Evolutionary conservation across 2,888 invertebrate genomes (phyloP).

Genomic region (Drosophila bunnanda): DNA sequence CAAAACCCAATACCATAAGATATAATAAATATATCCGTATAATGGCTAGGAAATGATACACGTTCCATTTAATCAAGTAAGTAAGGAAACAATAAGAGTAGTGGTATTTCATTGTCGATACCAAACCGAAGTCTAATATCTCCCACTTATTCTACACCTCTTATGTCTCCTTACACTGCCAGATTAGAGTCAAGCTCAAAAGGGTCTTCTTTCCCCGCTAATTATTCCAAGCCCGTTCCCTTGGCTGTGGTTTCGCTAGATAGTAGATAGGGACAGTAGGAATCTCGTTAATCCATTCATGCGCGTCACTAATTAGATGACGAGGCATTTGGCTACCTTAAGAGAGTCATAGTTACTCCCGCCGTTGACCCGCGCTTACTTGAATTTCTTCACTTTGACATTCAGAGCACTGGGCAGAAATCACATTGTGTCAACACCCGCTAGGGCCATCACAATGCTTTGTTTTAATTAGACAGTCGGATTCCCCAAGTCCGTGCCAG

Average conservation of each 20-base stretch:
- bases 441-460: conserved; percentile 89
- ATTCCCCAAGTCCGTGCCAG: conserved; percentile 88
- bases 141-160: conserved; percentile 28
- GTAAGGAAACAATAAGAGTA: conserved; percentile 20
- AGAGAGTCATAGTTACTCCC: conserved; percentile 13
- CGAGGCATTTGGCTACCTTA: conserved; percentile 46
- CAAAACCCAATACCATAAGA: conserved; percentile 30
- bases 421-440: conserved; percentile 88
- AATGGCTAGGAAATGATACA: conserved; percentile 2
- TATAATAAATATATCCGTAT: conserved; percentile 9
- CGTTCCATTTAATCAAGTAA: conserved; percentile 25
- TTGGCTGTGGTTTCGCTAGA: conserved; percentile 19
- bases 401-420: conserved; percentile 86
- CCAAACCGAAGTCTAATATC: conserved; percentile 12
- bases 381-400: conserved; percentile 88
- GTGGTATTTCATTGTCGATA: conserved; percentile 28
- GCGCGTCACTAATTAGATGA: conserved; percentile 31
- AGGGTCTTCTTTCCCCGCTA: conserved; percentile 19
- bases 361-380: conserved; percentile 75
- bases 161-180: conserved; percentile 20
- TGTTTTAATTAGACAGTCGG: conserved; percentile 89
- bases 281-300: background rate
- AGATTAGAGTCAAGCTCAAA: conserved; percentile 19
- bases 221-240: conserved; percentile 20
- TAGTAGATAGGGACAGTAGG: conserved; percentile 10